Percentiles rank a stretch among this genome's conserved stretches.
Evolutionary conservation across 2,113 vertebrate genomes (phyloP).

Genomic region (Monarcha castaneiventris): DNA sequence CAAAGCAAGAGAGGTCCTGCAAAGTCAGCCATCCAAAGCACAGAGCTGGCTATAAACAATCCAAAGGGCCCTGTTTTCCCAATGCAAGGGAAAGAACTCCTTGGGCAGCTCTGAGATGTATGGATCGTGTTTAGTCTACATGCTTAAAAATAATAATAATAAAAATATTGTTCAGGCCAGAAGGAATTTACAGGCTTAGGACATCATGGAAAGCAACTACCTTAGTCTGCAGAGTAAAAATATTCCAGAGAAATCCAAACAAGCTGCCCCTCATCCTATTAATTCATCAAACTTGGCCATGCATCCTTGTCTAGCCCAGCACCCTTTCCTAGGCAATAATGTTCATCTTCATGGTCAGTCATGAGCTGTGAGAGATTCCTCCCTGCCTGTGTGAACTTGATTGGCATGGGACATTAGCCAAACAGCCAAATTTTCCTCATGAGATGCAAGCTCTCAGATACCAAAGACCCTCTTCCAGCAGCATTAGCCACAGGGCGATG

Average conservation of each 20-base stretch:
- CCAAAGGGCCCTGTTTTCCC: slow-evolving; percentile 15
- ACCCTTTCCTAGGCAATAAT: slow-evolving; percentile 22
- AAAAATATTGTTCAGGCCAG: slow-evolving; percentile 21
- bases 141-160: slow-evolving; percentile 42
- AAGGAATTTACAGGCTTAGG: slow-evolving; percentile 48
- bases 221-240: slow-evolving; percentile 16
- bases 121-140: slow-evolving; percentile 61
- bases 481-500: background rate
- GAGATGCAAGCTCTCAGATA: background rate
- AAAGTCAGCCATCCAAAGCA: slow-evolving; percentile 35
- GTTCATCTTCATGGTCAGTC: background rate
- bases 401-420: background rate
- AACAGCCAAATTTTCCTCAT: background rate
- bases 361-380: background rate
- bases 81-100: background rate
- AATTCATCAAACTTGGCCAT: slow-evolving; percentile 31
- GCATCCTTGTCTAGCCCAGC: background rate
- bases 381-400: background rate
- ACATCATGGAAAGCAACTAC: slow-evolving; percentile 18
- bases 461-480: background rate
- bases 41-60: background rate
- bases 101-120: background rate
- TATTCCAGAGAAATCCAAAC: slow-evolving; percentile 1
- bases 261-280: slow-evolving; percentile 4
- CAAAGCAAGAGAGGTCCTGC: background rate